Percentiles rank a stretch among this genome's conserved stretches.
These are phyloP conservation scores for Meliscaeva auricollis DNA, from an alignment of 2,888 invertebrate species.

Conservation along the genomic window DNA sequence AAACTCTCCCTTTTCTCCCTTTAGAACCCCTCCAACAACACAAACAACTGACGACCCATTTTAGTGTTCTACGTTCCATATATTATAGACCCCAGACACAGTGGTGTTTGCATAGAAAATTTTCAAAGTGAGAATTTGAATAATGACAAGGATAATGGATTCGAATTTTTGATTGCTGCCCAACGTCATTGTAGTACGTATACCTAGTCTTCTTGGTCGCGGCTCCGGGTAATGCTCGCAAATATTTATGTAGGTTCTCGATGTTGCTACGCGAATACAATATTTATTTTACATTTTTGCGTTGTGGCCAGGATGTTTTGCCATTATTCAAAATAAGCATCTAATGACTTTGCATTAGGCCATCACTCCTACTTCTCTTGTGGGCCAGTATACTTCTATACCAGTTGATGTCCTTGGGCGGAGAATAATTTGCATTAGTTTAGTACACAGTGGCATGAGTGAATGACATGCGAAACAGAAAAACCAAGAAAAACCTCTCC, in stretches of 20 bases:
- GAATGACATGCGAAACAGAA: not conserved
- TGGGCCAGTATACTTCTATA: conserved; percentile 17
- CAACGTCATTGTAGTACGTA: conserved; percentile 3
- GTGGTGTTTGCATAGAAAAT: conserved; percentile 50
- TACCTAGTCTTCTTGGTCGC: not conserved
- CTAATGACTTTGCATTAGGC: conserved; percentile 58
- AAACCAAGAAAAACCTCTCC: not conserved
- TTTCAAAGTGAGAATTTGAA: conserved; percentile 64
- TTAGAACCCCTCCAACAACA: not conserved
- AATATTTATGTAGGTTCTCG: conserved; percentile 23
- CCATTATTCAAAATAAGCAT: conserved; percentile 51
- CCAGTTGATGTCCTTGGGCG: not conserved
- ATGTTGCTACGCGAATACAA: not conserved
- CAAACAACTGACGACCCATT: conserved; percentile 10
- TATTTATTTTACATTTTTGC: not conserved
- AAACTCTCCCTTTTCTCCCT: not conserved
- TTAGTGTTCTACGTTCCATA: conserved; percentile 32
- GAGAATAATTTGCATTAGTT: conserved; percentile 17
- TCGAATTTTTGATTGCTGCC: conserved; percentile 58
- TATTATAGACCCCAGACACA: conserved; percentile 28
- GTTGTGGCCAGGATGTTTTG: conserved; percentile 36
- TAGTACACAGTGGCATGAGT: conserved; percentile 13
- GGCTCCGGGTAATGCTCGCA: conserved; percentile 22
- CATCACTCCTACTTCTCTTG: conserved; percentile 3
- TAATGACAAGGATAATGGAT: conserved; percentile 66